Evolutionary conservation across 2,113 vertebrate genomes (phyloP).

Genomic region (Falcunculus frontatus): DNA sequence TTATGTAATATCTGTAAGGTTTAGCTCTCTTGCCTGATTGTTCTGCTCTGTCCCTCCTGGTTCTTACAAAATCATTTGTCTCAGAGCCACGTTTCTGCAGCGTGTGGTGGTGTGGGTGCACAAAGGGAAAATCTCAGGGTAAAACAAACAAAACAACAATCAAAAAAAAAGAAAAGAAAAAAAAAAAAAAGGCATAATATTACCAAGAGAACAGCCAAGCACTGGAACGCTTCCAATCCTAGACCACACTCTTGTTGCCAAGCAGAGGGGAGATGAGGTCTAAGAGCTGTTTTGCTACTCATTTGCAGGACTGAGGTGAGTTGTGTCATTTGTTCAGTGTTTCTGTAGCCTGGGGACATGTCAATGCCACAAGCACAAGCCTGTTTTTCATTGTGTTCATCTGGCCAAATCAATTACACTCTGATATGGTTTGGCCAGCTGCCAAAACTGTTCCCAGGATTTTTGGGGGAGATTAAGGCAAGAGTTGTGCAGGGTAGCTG

Average conservation of each 20-base stretch:
- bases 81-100: neutral
- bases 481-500: neutral
- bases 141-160: neutral
- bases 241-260: neutral
- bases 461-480: neutral
- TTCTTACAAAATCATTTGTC: neutral
- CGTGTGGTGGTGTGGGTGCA: neutral
- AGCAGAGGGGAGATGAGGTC: neutral
- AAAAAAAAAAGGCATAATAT: neutral
- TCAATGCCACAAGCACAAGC: rapidly evolving
- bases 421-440: neutral
- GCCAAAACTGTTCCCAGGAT: neutral
- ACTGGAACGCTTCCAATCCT: neutral
- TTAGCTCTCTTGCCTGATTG: neutral
- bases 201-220: neutral
- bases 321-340: neutral
- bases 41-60: neutral
- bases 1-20: neutral
- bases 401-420: neutral
- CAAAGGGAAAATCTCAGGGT: neutral
- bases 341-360: neutral
- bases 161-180: rapidly evolving
- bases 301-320: neutral
- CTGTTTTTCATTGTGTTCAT: neutral
- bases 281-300: neutral